Evolutionary conservation across 2,888 invertebrate species (phyloP).

Genomic region (Hypolimnas misippus): DNA sequence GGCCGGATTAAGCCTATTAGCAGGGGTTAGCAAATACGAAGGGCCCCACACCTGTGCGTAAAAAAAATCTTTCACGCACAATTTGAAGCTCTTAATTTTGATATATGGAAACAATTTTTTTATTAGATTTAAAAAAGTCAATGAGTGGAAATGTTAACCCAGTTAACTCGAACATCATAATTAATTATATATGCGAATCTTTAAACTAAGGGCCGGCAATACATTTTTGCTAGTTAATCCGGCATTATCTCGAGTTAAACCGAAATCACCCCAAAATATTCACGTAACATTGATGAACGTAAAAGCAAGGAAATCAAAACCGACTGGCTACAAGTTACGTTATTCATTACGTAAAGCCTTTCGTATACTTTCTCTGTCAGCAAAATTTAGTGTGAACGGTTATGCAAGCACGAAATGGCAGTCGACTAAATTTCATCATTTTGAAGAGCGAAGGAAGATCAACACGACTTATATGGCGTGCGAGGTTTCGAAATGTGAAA

Average conservation of each 20-base stretch:
- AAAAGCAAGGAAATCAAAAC: conserved; percentile 83
- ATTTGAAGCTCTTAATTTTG: no score
- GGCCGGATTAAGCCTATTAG: no score
- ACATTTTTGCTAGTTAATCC: no score
- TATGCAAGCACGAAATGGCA: conserved; percentile 80
- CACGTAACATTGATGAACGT: conserved; percentile 77
- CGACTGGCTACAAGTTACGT: conserved; percentile 78
- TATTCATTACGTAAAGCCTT: conserved; percentile 78
- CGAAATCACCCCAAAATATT: conserved; percentile 66
- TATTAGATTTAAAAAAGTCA: no score
- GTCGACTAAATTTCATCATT: conserved; percentile 81
- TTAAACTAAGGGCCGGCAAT: no score
- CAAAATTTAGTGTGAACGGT: conserved; percentile 81
- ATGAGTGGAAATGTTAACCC: no score
- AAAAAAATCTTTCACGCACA: no score
- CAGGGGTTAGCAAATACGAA: no score
- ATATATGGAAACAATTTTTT: no score
- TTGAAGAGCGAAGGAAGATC: conserved; percentile 72
- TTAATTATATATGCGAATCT: no score
- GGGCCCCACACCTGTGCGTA: no score
- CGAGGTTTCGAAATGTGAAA: conserved; percentile 67
- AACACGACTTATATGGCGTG: conserved; percentile 67
- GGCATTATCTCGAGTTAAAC: conserved; percentile 48
- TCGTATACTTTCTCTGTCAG: conserved; percentile 83
- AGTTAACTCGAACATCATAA: no score